Evolutionary conservation across 2,797 vertebrate species (phyloP).

Genomic region (Cygnus olor): DNA sequence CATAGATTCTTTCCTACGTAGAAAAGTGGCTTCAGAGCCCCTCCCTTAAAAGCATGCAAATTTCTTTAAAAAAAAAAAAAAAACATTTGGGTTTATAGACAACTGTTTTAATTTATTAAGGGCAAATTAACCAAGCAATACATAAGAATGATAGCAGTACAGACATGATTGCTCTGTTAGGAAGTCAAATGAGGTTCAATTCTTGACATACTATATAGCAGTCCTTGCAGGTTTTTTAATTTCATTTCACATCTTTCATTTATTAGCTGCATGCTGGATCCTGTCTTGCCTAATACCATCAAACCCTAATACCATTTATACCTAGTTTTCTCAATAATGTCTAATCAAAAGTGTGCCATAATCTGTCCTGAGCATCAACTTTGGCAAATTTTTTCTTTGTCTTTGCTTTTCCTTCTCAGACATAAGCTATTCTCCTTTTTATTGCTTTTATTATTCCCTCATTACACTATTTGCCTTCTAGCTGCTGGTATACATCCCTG

Average conservation of each 20-base stretch:
- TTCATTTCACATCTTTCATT: not conserved
- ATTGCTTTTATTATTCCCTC: not conserved
- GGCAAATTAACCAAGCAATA: not conserved
- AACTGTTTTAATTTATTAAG: conserved; percentile 13
- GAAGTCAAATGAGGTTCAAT: not conserved
- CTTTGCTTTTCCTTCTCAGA: not conserved
- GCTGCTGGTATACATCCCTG: not conserved
- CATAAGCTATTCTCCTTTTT: not conserved
- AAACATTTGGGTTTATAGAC: not conserved
- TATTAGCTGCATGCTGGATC: not conserved
- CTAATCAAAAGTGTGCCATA: not conserved
- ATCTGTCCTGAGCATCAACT: not conserved
- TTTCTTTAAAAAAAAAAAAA: too few relatives aligned
- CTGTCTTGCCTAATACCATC: not conserved
- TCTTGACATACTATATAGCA: not conserved
- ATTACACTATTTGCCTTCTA: not conserved
- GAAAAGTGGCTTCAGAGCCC: not conserved
- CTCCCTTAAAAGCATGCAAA: not conserved
- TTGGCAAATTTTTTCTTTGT: not conserved
- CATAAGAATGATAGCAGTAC: not conserved
- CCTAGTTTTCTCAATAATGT: not conserved
- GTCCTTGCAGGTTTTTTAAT: not conserved
- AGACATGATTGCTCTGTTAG: not conserved
- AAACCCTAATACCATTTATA: not conserved
- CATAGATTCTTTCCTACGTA: not conserved